Percentiles rank a stretch among this genome's conserved stretches.
Conservation (phyloP, 2,113 vertebrate species). For the Sander lucioperca region DNA sequence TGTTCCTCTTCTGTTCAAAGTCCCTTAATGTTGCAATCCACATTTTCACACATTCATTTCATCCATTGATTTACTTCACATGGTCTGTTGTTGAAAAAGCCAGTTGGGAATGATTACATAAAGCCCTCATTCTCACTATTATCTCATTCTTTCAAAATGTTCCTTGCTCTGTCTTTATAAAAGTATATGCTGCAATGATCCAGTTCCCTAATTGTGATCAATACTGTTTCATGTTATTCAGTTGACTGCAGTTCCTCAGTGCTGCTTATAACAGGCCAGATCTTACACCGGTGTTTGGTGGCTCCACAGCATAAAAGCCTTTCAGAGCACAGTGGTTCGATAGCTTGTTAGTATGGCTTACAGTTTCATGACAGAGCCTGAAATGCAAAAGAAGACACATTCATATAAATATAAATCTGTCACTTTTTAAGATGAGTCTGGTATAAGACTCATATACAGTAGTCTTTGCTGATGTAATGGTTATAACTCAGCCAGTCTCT, state of each 20-base stretch:
- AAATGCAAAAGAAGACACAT: slow-evolving; percentile 20
- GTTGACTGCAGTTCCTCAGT: slow-evolving; percentile 49
- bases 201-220: slow-evolving; percentile 48
- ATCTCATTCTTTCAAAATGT: background rate
- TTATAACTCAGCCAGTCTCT: slow-evolving; percentile 62
- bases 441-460: slow-evolving; percentile 29
- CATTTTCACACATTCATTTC: background rate
- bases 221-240: slow-evolving; percentile 40
- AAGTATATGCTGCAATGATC: slow-evolving; percentile 33
- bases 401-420: slow-evolving; percentile 47
- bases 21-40: background rate
- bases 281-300: slow-evolving; percentile 56
- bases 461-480: slow-evolving; percentile 29
- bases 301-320: slow-evolving; percentile 71
- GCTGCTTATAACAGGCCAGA: slow-evolving; percentile 68
- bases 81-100: background rate
- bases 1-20: background rate
- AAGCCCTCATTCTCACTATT: background rate
- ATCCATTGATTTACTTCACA: background rate
- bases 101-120: background rate
- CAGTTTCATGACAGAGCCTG: slow-evolving; percentile 71
- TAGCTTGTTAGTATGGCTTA: slow-evolving; percentile 63
- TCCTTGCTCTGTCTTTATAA: background rate
- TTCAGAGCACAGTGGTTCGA: slow-evolving; percentile 60
- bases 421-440: slow-evolving; percentile 22